Evolutionary conservation across 2,797 vertebrate genomes (phyloP).

Genomic region (Leucoraja ocellata): DNA sequence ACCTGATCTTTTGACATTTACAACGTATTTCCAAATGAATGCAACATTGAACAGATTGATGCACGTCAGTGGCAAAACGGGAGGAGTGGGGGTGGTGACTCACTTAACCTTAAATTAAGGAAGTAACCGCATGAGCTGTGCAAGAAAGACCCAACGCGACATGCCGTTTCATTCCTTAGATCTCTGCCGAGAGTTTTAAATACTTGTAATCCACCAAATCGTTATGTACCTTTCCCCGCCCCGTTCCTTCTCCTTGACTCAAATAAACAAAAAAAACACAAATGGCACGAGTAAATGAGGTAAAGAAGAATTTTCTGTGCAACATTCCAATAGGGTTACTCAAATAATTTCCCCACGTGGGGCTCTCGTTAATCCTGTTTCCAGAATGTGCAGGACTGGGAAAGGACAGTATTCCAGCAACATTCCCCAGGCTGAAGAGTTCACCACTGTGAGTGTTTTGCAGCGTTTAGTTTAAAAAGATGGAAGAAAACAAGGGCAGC

Average conservation of each 20-base stretch:
- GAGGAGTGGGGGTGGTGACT: background rate
- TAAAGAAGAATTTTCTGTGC: constrained; percentile 21
- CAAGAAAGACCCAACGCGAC: background rate
- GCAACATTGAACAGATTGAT: background rate
- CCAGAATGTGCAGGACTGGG: background rate
- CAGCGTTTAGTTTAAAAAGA: background rate
- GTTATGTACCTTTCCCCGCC: too few species aligned
- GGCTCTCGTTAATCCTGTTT: constrained; percentile 32
- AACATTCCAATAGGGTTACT: constrained; percentile 42
- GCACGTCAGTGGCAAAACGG: background rate
- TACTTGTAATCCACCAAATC: background rate
- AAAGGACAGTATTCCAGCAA: background rate
- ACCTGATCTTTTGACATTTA: background rate
- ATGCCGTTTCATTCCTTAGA: background rate
- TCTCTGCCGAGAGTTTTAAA: background rate
- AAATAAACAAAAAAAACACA: background rate
- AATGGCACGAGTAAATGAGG: constrained; percentile 30
- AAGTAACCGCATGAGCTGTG: background rate
- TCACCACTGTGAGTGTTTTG: too few species aligned
- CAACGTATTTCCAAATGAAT: background rate
- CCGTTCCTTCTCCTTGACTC: too few species aligned
- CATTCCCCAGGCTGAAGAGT: background rate
- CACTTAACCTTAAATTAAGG: background rate
- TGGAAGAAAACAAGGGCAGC: background rate
- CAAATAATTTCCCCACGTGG: constrained; percentile 41